phyloP scores from a whole-genome alignment of 2,888 invertebrate species.

The Blomia tropicalis region DNA sequence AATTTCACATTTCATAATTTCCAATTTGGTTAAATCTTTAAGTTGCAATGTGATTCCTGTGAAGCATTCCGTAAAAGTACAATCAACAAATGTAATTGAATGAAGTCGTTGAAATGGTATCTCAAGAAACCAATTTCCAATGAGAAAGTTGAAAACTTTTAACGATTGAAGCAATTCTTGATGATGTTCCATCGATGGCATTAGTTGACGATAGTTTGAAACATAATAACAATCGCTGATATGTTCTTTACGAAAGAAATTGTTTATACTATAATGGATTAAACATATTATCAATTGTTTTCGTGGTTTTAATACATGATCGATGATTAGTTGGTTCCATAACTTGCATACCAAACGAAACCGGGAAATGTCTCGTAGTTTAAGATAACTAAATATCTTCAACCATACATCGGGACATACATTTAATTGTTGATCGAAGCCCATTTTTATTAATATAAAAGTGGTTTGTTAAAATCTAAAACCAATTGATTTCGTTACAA shows the following conservation, averaged over 20 bases:
- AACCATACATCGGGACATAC: neutral
- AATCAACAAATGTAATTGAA: neutral
- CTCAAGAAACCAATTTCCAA: conserved; percentile 1
- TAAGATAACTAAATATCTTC: neutral
- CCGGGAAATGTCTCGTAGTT: neutral
- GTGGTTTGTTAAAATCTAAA: too few species aligned
- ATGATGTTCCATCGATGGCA: neutral
- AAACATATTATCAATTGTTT: conserved; percentile 9
- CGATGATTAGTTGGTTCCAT: neutral
- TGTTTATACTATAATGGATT: neutral
- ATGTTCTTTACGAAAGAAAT: neutral
- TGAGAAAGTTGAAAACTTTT: conserved; percentile 4
- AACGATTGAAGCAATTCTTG: neutral
- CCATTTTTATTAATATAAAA: too few species aligned
- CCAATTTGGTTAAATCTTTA: neutral
- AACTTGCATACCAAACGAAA: neutral
- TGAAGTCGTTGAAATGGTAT: neutral
- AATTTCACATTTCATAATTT: neutral
- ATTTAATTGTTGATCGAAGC: too few species aligned
- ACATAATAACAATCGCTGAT: conserved; percentile 10
- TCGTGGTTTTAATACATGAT: neutral
- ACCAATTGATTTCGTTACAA: too few species aligned
- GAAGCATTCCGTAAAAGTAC: neutral
- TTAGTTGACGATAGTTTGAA: neutral
- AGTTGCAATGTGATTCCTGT: neutral